These are phyloP conservation scores for Tachysurus fulvidraco DNA, from an alignment of 2,113 vertebrate species.

Conservation along the genomic window DNA sequence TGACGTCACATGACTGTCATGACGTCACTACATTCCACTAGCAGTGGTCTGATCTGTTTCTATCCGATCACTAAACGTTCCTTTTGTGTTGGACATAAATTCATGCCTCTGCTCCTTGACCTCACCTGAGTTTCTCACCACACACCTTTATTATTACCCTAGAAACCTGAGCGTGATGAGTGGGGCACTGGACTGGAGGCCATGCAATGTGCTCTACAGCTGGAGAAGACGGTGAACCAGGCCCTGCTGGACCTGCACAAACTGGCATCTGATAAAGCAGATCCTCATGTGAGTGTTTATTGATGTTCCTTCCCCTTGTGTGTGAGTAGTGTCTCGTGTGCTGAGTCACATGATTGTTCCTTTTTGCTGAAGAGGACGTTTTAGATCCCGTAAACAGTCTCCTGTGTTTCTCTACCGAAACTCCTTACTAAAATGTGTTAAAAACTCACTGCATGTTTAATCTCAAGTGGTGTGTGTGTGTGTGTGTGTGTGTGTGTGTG, in stretches of 20 bases:
- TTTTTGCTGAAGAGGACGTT: not conserved
- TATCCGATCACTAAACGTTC: not conserved
- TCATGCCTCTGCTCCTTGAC: not conserved
- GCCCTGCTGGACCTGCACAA: conserved; percentile 81
- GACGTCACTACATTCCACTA: too few relatives aligned
- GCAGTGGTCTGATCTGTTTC: not conserved
- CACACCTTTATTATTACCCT: not conserved
- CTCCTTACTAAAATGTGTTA: not conserved
- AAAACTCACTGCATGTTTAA: not conserved
- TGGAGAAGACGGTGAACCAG: conserved; percentile 83
- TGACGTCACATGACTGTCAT: too few relatives aligned
- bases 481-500: too few relatives aligned
- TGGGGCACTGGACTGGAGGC: conserved; percentile 80
- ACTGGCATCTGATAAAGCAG: conserved; percentile 66
- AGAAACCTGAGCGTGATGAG: conserved; percentile 76
- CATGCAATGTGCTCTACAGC: conserved; percentile 77
- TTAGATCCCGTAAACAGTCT: not conserved
- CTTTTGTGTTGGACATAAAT: not conserved
- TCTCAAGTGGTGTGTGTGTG: too few relatives aligned
- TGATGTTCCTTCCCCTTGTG: not conserved
- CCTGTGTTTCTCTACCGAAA: not conserved
- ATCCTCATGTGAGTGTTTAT: conserved; percentile 77
- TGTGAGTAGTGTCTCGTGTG: not conserved
- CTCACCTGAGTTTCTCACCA: not conserved
- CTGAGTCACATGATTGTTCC: not conserved